phyloP scores from a whole-genome alignment of 2,888 invertebrate genomes.

The Smittia aterrima region DNA sequence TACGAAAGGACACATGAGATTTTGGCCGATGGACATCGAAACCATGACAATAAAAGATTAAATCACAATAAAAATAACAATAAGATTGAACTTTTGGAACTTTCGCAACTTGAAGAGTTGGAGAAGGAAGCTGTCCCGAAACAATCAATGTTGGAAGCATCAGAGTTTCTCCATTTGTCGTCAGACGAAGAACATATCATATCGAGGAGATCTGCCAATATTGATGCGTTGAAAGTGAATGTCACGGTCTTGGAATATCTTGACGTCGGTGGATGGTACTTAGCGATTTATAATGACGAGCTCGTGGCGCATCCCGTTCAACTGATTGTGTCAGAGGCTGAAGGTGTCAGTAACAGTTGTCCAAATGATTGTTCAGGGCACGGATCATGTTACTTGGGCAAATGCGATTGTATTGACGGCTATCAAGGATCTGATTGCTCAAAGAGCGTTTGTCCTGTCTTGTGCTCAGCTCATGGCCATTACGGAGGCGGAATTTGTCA shows the following conservation, averaged over 20 bases:
- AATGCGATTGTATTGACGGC: conserved; percentile 90
- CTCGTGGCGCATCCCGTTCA: conserved; percentile 81
- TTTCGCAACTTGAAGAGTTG: not conserved
- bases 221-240: conserved; percentile 74
- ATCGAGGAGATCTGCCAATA: conserved; percentile 52
- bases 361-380: conserved; percentile 90
- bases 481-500: conserved; percentile 92
- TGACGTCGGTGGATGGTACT: conserved; percentile 90
- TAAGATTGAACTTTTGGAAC: not conserved
- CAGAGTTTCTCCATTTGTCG: conserved; percentile 45
- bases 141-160: not conserved
- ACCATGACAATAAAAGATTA: conserved; percentile 51
- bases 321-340: conserved; percentile 81
- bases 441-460: conserved; percentile 90
- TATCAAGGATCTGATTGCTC: conserved; percentile 83
- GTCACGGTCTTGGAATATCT: conserved; percentile 83
- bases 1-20: conserved; percentile 47
- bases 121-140: not conserved
- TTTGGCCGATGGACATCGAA: conserved; percentile 46
- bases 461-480: conserved; percentile 93
- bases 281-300: conserved; percentile 92
- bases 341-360: conserved; percentile 86
- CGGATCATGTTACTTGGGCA: conserved; percentile 88
- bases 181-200: conserved; percentile 47
- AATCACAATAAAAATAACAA: conserved; percentile 24